Conservation (phyloP, 2,113 vertebrate species). For the Cyrtonyx montezumae region DNA sequence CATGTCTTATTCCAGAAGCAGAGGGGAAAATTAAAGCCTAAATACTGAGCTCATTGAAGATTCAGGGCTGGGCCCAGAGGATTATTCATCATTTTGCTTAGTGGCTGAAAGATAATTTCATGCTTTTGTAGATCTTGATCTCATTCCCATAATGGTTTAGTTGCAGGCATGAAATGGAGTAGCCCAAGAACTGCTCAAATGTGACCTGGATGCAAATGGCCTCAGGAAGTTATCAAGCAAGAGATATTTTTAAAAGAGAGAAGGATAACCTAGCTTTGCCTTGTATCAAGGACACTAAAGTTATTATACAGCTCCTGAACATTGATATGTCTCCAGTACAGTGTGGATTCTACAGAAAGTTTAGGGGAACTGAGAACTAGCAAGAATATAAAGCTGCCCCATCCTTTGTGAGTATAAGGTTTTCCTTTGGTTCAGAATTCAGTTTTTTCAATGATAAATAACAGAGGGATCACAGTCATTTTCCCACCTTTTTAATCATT, state of each 20-base stretch:
- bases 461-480: not conserved
- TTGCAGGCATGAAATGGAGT: not conserved
- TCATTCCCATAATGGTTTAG: not conserved
- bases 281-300: not conserved
- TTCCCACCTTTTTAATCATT: not conserved
- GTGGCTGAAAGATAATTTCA: not conserved
- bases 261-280: not conserved
- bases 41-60: fast-evolving
- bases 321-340: not conserved
- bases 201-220: not conserved
- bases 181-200: not conserved
- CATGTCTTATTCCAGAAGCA: not conserved
- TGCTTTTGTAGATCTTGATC: not conserved
- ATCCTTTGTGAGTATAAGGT: not conserved
- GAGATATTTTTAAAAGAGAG: not conserved
- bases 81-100: fast-evolving
- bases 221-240: not conserved
- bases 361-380: not conserved
- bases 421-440: not conserved
- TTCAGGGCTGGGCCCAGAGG: not conserved
- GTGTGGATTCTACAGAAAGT: not conserved
- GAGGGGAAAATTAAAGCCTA: not conserved
- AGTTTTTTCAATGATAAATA: not conserved
- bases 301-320: not conserved
- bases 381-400: not conserved